These are phyloP conservation scores for Ptychodera flava DNA, from an alignment of 35 echinoderm and acorn worm species.

Conservation along the genomic window DNA sequence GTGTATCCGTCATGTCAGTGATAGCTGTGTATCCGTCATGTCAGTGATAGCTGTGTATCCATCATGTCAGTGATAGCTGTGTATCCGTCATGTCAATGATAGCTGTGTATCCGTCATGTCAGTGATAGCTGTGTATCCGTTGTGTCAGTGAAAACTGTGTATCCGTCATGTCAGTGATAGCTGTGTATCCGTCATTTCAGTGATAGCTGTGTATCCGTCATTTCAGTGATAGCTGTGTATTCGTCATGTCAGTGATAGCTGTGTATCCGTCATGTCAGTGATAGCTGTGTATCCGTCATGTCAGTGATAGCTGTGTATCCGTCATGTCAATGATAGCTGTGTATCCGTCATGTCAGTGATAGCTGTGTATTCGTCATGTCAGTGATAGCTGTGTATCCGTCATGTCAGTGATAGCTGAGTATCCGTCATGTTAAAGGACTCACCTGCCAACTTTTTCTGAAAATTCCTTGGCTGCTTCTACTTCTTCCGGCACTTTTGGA, in stretches of 20 bases:
- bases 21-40: too few relatives aligned
- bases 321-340: background rate
- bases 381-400: background rate
- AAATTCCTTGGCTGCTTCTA: background rate
- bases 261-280: background rate
- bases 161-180: too few relatives aligned
- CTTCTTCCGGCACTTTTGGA: constrained; percentile 8
- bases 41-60: too few relatives aligned
- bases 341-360: background rate
- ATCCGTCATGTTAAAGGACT: background rate
- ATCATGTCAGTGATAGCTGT: background rate
- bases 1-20: background rate
- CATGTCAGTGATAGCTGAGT: background rate
- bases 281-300: too few relatives aligned
- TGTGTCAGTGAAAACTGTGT: too few relatives aligned
- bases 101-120: background rate
- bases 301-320: background rate
- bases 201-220: background rate
- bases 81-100: background rate
- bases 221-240: background rate
- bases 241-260: background rate
- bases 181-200: background rate
- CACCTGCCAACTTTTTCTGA: background rate
- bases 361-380: background rate
- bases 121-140: background rate